Conservation (phyloP, 1,140 invertebrate species). For the Drosophila parvula region DNA sequence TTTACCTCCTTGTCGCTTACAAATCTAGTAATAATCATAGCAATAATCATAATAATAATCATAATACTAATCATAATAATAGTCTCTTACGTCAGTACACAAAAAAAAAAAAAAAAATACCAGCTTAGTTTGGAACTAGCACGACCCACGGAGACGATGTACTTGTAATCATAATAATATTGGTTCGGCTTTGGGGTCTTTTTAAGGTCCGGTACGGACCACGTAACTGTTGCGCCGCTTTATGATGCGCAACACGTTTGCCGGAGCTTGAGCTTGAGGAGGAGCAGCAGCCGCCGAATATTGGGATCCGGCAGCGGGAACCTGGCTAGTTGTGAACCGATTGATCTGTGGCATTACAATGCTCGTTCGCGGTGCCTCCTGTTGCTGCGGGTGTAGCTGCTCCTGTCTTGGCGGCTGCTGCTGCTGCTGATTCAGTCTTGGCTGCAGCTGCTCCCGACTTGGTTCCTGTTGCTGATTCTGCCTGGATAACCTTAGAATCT, state of each 20-base stretch:
- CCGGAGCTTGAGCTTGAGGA: not conserved
- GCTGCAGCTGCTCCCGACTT: too few species aligned
- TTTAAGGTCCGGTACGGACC: constrained; percentile 6
- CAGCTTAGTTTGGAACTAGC: constrained; percentile 32
- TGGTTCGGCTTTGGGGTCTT: constrained; percentile 10
- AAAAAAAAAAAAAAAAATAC: not conserved
- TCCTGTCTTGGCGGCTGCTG: not conserved
- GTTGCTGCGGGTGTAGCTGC: not conserved
- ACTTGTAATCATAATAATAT: constrained; percentile 10
- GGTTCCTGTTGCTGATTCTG: not conserved
- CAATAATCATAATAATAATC: not conserved
- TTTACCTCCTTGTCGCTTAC: constrained; percentile 7
- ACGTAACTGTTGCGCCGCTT: constrained; percentile 48
- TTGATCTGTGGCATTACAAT: not conserved
- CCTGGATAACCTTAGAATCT: not conserved
- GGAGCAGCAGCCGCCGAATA: not conserved
- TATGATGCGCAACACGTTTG: constrained; percentile 11
- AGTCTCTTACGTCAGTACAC: not conserved
- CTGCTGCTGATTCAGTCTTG: not conserved
- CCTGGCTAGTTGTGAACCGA: not conserved
- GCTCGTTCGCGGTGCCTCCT: not conserved
- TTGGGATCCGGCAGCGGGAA: not conserved
- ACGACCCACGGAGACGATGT: not conserved
- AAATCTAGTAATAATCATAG: constrained; percentile 30
- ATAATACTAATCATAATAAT: not conserved